Evolutionary conservation across 2,888 invertebrate genomes (phyloP), one percentile per base, ranked within the genome.

Genomic region (Microctonus hyperodae): DNA sequence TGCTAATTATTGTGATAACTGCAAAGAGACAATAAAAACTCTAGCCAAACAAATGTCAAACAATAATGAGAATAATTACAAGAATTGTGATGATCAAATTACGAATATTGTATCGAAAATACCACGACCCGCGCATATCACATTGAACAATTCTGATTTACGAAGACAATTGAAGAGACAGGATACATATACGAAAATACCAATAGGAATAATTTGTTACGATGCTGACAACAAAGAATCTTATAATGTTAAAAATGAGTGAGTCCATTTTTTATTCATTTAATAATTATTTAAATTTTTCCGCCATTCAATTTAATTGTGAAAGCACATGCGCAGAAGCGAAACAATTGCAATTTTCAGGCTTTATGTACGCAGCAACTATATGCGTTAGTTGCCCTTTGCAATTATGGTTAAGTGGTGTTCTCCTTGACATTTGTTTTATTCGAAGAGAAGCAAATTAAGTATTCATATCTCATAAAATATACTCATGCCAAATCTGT

Each of bases 1-100:
- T 48, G 86, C 85, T 28, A 87, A 87, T 72, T 87, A 87, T 73
- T 89, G 89, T 83, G 89, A 89, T 78, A 88, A 88, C 69, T 89
- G 89, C 76, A 88, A 88, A 75, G 87, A 87, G 73, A 86, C 86
- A 44, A 88, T 88, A 11, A 87, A 86, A 68, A 84, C 85, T 68
- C 81, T 88, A 70, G 88, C 88, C 13, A 86, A 86, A 71, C 79
- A 81, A 35, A 80, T 81, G 13, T 75, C 75, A 4, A 79, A 76
- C 16, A 79, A 76, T 44, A 72, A 72, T 1, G 78, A 80, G 33
- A 75, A 73, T 53, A 71, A 71, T 64, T 74, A 76, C 71, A 76
- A 73, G 48, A 77, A 75, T 56, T 11, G 35, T 37, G 51, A 60
- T 11, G 73, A 70, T 37, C 66, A 65, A 9, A 72, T 60, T 31